Base-by-base conservation (phyloP, 2,888 invertebrate species). In the Aricia artaxerxes region DNA sequence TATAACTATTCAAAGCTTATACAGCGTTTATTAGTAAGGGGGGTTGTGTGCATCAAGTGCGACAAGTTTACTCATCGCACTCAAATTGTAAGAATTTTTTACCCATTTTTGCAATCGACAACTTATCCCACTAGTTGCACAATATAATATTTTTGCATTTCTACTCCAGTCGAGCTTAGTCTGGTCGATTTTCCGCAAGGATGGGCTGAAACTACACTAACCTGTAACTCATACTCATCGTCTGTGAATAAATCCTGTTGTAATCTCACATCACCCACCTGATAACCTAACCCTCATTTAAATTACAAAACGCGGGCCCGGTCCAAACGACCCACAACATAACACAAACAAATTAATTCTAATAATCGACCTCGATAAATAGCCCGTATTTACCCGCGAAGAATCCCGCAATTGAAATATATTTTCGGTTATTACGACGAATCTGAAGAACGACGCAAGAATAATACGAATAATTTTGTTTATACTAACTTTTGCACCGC, bases 301-400 rank as follows among this genome's bases (percentile, higher is more conserved):
- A 93, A 94, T 94, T 94, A 92, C 89, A 93, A 94, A 94, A 93
- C 89, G 89, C 89, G 88, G 90, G 84, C 87, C 81, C 82, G 86
- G 87, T 85, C 87, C 83, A 84, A 87, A 86, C 83, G 79, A 79
- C 87, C 89, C 90, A 84, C 90, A 92, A 92, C 91, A 92, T 91
- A 92, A 92, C 92, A 91, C 89, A 94, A 94, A 94, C 94, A 94
- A 94, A 94, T 94, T 94, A 93, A 94, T 94, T 93, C 93, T 85
- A 89, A 92, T 93, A 94, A 94, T 94, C 90, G 90, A 92, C 93
- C 92, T 91, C 91, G 93, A 93, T 93, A 93, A 93, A 94, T 91
- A 92, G 89, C 92, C 89, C 92, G 92, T 92, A 92, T 93, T 93
- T 93, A 93, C 91, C 88, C 92, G 88, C 92, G 93, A 93, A 93